These are phyloP conservation scores for Aviceda subcristata DNA, from an alignment of 2,113 vertebrate genomes.

Conservation along the genomic window DNA sequence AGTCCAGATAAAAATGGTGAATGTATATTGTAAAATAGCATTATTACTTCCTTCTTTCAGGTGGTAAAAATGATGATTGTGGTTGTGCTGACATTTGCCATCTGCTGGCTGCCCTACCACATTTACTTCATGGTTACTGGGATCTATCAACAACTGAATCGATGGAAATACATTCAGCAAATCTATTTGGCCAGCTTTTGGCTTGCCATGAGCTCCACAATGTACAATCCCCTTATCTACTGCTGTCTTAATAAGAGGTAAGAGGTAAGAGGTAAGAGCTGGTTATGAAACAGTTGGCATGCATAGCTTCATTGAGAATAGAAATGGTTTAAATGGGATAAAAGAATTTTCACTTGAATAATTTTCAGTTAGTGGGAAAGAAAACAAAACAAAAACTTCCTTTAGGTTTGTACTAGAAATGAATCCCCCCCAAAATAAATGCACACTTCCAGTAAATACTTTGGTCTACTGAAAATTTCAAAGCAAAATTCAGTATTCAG, in stretches of 20 bases:
- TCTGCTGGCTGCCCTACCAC: constrained; percentile 97
- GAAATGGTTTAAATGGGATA: not conserved
- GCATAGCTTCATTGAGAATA: not conserved
- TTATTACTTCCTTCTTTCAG: constrained; percentile 67
- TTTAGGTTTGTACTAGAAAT: not conserved
- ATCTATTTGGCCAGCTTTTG: constrained; percentile 93
- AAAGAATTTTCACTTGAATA: not conserved
- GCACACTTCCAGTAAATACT: not conserved
- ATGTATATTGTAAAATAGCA: not conserved
- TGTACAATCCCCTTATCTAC: constrained; percentile 99
- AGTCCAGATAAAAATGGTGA: not conserved
- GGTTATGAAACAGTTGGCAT: not conserved
- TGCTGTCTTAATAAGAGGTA: constrained; percentile 98
- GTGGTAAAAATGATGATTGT: constrained; percentile 99
- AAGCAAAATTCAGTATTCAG: not conserved
- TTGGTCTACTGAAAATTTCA: not conserved
- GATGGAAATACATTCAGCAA: constrained; percentile 95
- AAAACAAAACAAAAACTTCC: not conserved
- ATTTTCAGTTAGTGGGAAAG: not conserved
- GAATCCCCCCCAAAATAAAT: not conserved
- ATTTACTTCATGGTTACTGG: constrained; percentile 91
- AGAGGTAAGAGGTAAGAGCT: constrained; percentile 84
- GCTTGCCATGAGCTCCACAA: constrained; percentile 98
- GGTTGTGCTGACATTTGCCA: constrained; percentile 92
- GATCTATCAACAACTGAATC: constrained; percentile 80